Conservation (phyloP, 2,888 invertebrate genomes). For the Synergus japonicus region DNA sequence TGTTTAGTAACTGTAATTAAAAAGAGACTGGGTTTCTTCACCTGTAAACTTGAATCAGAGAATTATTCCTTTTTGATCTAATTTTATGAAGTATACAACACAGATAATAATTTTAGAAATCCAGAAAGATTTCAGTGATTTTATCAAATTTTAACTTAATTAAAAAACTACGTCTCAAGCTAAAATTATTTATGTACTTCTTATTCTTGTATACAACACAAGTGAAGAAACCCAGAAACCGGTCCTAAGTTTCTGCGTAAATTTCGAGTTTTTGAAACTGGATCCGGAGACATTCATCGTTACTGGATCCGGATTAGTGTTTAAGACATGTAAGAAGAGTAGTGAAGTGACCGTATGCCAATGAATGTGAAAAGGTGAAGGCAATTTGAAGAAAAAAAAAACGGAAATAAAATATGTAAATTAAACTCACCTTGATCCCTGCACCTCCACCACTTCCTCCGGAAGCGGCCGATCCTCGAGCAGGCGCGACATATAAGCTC, state of each 20-base stretch:
- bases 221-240: slow-evolving; percentile 24
- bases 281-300: slow-evolving; percentile 28
- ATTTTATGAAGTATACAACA: no score
- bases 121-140: no score
- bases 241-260: neutral
- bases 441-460: slow-evolving; percentile 69
- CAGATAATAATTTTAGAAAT: no score
- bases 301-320: slow-evolving; percentile 4
- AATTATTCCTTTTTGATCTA: no score
- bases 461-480: slow-evolving; percentile 67
- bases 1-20: neutral
- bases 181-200: neutral
- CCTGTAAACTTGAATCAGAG: no score
- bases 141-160: no score
- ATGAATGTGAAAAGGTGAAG: slow-evolving; percentile 34
- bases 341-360: slow-evolving; percentile 41
- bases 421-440: slow-evolving; percentile 67
- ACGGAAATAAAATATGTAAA: slow-evolving; percentile 36
- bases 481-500: slow-evolving; percentile 88
- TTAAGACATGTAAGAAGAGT: slow-evolving; percentile 19
- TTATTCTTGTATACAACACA: neutral
- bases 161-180: no score
- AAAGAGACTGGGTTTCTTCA: neutral
- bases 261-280: neutral
- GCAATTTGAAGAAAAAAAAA: slow-evolving; percentile 45